Evolutionary conservation across 2,113 vertebrate genomes (phyloP).

Genomic region (Eulacestoma nigropectus): DNA sequence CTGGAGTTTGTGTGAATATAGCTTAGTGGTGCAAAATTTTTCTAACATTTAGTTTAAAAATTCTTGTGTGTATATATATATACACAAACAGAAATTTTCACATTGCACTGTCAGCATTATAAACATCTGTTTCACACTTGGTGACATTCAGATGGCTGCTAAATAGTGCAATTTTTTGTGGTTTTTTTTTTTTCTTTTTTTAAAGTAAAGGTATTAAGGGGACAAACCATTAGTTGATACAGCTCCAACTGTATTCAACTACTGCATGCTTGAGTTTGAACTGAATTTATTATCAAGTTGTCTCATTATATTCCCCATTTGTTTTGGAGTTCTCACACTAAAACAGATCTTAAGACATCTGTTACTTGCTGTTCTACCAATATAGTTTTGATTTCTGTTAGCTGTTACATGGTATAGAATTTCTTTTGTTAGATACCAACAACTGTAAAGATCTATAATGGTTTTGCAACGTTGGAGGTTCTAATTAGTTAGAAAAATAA

Average conservation of each 20-base stretch:
- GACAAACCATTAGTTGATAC: not conserved
- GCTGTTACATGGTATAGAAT: not conserved
- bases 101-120: not conserved
- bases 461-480: not conserved
- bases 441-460: not conserved
- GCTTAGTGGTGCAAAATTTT: not conserved
- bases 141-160: not conserved
- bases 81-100: not conserved
- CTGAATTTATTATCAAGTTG: not conserved
- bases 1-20: not conserved
- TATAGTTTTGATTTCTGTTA: not conserved
- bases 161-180: not conserved
- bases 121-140: not conserved
- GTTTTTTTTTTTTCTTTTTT: not conserved
- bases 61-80: not conserved
- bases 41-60: not conserved
- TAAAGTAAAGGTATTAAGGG: not conserved
- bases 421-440: not conserved
- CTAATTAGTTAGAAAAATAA: not conserved
- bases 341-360: not conserved
- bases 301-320: not conserved
- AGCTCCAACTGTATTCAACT: not conserved
- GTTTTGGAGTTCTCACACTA: not conserved
- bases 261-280: not conserved
- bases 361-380: not conserved